Evolutionary conservation across 2,888 invertebrate species (phyloP).

Genomic region (Xestia ashworthii): DNA sequence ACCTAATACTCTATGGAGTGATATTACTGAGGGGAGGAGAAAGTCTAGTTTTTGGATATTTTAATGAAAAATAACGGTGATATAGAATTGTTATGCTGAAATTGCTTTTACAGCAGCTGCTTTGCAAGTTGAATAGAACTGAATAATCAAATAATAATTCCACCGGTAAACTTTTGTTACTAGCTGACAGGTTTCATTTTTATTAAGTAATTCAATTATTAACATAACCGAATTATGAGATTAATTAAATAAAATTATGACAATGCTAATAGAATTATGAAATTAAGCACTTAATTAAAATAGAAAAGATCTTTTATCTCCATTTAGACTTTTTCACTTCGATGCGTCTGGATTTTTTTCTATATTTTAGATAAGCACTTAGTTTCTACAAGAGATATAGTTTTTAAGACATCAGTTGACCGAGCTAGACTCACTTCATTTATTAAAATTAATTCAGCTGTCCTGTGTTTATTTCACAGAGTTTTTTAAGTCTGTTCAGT

Average conservation of each 20-base stretch:
- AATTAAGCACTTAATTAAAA: neutral
- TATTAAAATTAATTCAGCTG: neutral
- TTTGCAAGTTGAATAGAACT: neutral
- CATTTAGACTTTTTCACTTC: neutral
- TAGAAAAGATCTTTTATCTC: neutral
- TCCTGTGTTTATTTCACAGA: neutral
- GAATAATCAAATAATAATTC: neutral
- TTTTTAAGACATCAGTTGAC: neutral
- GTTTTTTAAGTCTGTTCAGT: neutral
- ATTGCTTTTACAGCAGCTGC: neutral
- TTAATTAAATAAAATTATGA: neutral
- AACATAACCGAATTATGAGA: neutral
- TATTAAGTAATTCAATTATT: neutral
- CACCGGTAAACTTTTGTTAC: neutral
- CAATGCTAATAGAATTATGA: neutral
- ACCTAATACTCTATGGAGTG: neutral
- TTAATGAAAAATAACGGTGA: neutral
- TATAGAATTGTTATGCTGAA: no score
- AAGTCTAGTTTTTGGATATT: neutral
- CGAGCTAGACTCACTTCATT: neutral
- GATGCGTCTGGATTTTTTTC: neutral
- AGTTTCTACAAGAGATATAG: neutral
- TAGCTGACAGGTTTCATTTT: neutral
- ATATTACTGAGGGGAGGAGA: neutral
- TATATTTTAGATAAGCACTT: conserved; percentile 5